Evolutionary conservation across 2,888 invertebrate genomes (phyloP), one percentile per base, ranked within the genome.

Genomic region (Escarpia spicata): DNA sequence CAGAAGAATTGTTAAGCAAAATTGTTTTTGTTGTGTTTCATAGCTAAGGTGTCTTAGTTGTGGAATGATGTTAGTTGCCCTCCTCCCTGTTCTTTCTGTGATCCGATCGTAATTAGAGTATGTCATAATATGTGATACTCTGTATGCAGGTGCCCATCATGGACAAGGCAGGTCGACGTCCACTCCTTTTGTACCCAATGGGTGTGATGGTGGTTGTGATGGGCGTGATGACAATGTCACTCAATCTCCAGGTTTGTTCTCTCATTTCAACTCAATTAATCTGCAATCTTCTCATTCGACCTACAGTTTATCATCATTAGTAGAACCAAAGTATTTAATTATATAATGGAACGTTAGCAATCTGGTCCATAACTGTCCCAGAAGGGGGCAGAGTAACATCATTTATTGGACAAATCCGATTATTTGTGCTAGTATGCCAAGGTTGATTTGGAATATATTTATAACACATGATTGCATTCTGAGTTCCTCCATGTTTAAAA

Each of bases 131-230:
- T 52, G 15, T 52, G 52, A 52, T 52, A 52, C 19, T 75, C 15
- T 75, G 75, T 75, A 6, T 75, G 75, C 94, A 96, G 94, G 98
- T 99, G 95, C 99, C 99, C 26, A 97, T 99, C 94, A 99, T 99
- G 99, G 99, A 99, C 97, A 98, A 98, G 95, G 98, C 98, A 94
- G 99, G 99, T 93, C 97, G 99, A 94, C 97, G 99, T 95, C 99
- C 99, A 90, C 97, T 99, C 92, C 98, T 98, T 89, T 96, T 99
- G 89, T 96, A 97, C 92, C 99, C 99, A 0, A 98, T 98, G 96
- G 95, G 96, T 12, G 98, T 98, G 92, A 98, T 99, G 98, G 97
- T 97, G 93, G 93, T 98, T 19, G 97, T 93, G 45, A 90, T 94
- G 91, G 94, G 91, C 2, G 96, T 98, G 0, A 97, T 99, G 58